These are phyloP conservation scores for Nomada flava DNA, from an alignment of 2,888 invertebrate species.

Conservation along the genomic window DNA sequence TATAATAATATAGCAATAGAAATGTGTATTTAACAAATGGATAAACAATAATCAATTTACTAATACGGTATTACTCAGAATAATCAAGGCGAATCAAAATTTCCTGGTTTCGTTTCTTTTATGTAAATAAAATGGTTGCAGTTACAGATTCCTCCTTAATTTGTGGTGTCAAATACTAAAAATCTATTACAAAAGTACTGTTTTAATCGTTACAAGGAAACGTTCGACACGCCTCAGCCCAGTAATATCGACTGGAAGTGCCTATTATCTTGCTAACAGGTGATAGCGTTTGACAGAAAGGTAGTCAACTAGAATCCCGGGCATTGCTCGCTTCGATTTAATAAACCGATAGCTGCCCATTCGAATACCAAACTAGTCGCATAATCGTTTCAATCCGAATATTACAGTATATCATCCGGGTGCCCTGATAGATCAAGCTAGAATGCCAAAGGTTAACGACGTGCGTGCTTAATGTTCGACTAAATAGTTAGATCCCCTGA, in stretches of 20 bases:
- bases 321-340: slow-evolving; percentile 16
- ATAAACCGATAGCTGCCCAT: slow-evolving; percentile 23
- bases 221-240: background rate
- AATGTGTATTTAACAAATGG: too few species aligned
- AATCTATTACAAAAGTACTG: too few species aligned
- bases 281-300: slow-evolving; percentile 1
- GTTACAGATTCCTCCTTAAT: too few species aligned
- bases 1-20: too few species aligned
- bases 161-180: too few species aligned
- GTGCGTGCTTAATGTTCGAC: background rate
- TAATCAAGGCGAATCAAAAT: too few species aligned
- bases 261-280: background rate
- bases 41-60: too few species aligned
- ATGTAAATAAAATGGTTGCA: too few species aligned
- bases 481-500: background rate
- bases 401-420: slow-evolving; percentile 28
- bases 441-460: slow-evolving; percentile 13
- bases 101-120: too few species aligned
- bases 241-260: background rate
- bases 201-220: background rate
- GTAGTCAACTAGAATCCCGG: background rate
- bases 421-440: slow-evolving; percentile 28
- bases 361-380: slow-evolving; percentile 19
- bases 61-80: too few species aligned
- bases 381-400: slow-evolving; percentile 30